Base-by-base conservation (phyloP, 2,797 vertebrate genomes). In the Trematomus bernacchii region DNA sequence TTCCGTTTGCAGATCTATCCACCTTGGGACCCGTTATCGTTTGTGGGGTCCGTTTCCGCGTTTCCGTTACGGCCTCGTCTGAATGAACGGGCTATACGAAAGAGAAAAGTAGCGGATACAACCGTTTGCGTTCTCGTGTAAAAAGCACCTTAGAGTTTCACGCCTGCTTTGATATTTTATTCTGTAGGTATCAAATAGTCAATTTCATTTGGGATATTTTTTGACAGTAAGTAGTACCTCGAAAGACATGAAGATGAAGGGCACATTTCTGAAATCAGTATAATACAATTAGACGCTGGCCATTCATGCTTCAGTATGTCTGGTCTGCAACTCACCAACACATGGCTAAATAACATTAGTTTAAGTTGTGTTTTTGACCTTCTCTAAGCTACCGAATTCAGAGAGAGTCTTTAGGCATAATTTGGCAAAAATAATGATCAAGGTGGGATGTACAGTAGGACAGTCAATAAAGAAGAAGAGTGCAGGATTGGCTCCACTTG, bases 351-450 rank as follows among this genome's bases (percentile, higher is more conserved):
- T 12, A 51, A 52, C 13, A 46, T 33, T 18, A 44, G 14, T 27
- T 18, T n/a, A 27, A 53, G 40, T 30, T 60, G 27, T 51, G 15
- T 46, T 23, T 14, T 33, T 54, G 50, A n/a, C 21, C 13, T 47
- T 27, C 27, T 40, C 42, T 19, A 30, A 53, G 51, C 58, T 48
- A 16, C 15, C 27, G 42, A 48, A 19, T n/a, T 40, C 30, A 62
- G 13, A 63, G 30, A 63, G 51, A 63, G 62, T 23, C 54, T 44
- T 53, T 21, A 50, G 40, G 47, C 43, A 6, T 27, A 15, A 61
- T 79, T 74, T 61, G 51, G 44, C 23, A 53, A 42, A 27, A 48
- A 33, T 40, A 66, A 23, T 48, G 52, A 61, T 13, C 59, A 30
- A 74, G 73, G 21, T 43, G 18, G 23, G 51, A 68, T 40, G 30